Percentiles rank a stretch among this genome's conserved stretches.
These are phyloP conservation scores for Ophion obscuratus DNA, from an alignment of 2,888 invertebrate genomes.

Conservation along the genomic window DNA sequence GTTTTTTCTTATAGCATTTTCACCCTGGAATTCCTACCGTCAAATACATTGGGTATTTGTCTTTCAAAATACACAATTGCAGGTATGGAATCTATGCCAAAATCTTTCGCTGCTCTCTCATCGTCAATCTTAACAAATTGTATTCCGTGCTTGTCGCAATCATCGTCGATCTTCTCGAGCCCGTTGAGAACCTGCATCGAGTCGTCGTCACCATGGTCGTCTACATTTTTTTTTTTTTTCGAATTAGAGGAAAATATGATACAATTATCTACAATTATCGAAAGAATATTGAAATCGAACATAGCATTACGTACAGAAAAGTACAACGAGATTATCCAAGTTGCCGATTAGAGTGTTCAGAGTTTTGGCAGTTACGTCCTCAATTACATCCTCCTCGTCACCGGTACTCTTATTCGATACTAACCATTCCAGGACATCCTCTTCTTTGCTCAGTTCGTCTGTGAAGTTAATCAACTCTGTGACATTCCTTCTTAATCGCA, in stretches of 20 bases:
- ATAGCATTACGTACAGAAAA: conserved; percentile 91
- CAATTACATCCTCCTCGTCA: conserved; percentile 96
- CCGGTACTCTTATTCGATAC: conserved; percentile 97
- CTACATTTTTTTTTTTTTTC: conserved; percentile 84
- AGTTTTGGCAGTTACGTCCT: conserved; percentile 96
- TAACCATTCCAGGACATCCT: conserved; percentile 96
- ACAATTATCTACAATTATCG: background rate
- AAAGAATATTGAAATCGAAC: background rate
- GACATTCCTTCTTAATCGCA: background rate
- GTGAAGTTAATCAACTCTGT: conserved; percentile 29
- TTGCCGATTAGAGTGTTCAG: conserved; percentile 94
- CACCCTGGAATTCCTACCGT: conserved; percentile 86
- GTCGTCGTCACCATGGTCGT: conserved; percentile 95
- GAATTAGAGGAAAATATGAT: background rate
- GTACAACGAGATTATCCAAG: conserved; percentile 95
- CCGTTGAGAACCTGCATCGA: conserved; percentile 94
- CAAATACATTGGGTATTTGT: conserved; percentile 96
- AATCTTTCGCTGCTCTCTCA: conserved; percentile 92
- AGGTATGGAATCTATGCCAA: conserved; percentile 93
- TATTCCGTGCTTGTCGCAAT: conserved; percentile 95
- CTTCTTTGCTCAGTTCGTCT: conserved; percentile 95
- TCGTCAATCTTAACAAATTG: conserved; percentile 97
- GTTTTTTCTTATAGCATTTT: background rate
- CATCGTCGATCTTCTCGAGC: conserved; percentile 96
- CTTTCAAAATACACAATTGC: conserved; percentile 97